phyloP scores from a whole-genome alignment of 2,113 vertebrate genomes.

The Etheostoma spectabile region DNA sequence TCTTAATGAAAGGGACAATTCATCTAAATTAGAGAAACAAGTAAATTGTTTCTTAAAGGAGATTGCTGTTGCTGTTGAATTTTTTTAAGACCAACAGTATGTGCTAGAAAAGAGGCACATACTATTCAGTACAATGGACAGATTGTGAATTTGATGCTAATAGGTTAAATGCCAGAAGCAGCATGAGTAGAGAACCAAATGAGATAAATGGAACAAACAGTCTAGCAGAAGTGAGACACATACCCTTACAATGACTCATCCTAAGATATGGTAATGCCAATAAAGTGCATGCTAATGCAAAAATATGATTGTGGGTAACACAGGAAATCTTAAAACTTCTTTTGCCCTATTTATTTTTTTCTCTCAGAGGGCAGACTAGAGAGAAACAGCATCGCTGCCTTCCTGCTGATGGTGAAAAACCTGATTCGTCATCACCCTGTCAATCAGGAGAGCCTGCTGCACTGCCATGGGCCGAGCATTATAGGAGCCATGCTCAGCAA shows the following conservation, averaged over 20 bases:
- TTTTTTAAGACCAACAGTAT: conserved; percentile 30
- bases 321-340: conserved; percentile 45
- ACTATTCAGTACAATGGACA: neutral
- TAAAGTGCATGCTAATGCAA: conserved; percentile 42
- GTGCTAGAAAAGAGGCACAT: neutral
- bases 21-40: neutral
- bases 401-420: conserved; percentile 96
- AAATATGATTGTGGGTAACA: conserved; percentile 30
- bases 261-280: conserved; percentile 32
- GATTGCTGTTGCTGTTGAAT: neutral
- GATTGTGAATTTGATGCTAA: conserved; percentile 11
- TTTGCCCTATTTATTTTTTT: conserved; percentile 33
- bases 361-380: conserved; percentile 90
- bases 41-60: neutral
- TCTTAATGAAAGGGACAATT: too few species aligned
- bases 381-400: conserved; percentile 92
- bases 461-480: conserved; percentile 92
- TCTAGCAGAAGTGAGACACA: conserved; percentile 4
- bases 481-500: conserved; percentile 93
- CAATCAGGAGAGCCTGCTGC: conserved; percentile 96
- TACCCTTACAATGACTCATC: conserved; percentile 45
- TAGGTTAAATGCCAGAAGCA: conserved; percentile 23
- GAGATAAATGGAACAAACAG: conserved; percentile 6
- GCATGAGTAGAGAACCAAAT: neutral
- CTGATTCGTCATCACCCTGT: conserved; percentile 88